Evolutionary conservation across 64 coral and sea anemone genomes (phyloP), one percentile per base, ranked within the genome.

Genomic region (Montipora foliosa): DNA sequence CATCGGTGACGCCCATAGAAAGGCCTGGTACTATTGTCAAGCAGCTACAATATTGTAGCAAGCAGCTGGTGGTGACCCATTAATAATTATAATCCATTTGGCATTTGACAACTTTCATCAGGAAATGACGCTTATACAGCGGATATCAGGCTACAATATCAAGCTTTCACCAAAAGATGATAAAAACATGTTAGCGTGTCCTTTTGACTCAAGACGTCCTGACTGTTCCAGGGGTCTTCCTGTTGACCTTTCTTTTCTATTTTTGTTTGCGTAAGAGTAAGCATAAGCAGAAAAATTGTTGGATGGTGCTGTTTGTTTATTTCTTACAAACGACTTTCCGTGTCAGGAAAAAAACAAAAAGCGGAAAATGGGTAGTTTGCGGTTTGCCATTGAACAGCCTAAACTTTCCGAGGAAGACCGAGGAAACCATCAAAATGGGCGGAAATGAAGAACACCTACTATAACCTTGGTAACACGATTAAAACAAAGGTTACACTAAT

Each of bases 71-170:
- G 37, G 37, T 37, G 37, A 37, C 37, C 37, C 37, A 37, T 37
- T 37, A 37, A 37, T 37, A 37, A 67, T 45, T 47, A 46, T 14
- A 37, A 37, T 69, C 62, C 17, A 21, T 72, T 86, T 86, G 12
- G 66, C 19, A 86, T 86, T 37, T 19, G 62, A 71, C 66, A 86
- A n/a, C 47, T 72, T 86, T 86, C 82, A 51, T 49, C 45, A 82
- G 21, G 6, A 44, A 19, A 4, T 47, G 64, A 9, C 17, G 82
- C 62, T 50, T 71, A 71, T 21, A 21, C 21, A 21, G 46, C 17
- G 47, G 5, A 58, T 86, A 68, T 72, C 55, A 66, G 14, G 14
- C 80, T 82, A 64, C 21, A 16, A 82, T 55, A 66, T 6, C 61
- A 64, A 15, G 61, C 29, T 64, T 81, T 82, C 58, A 8, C 24